Base-by-base conservation (phyloP, 2,797 vertebrate species). In the Pterois miles region DNA sequence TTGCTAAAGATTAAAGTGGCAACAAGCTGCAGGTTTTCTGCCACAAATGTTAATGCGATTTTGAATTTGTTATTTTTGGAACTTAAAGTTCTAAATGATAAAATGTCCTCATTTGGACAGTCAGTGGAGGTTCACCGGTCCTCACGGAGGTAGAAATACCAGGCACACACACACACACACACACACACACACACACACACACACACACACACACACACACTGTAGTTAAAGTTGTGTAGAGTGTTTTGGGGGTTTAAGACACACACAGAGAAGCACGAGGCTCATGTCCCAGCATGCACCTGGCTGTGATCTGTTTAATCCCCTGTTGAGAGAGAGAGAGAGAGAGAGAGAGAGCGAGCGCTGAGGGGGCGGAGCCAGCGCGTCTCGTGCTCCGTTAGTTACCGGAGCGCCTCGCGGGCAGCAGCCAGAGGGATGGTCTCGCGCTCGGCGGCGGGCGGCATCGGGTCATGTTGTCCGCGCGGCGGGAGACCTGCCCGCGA, bases 381-480 rank as follows among this genome's bases (percentile, higher is more conserved):
- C 1, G 80, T 63, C 76, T 77, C 71, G 33, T 20, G 74, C 72
- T 54, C 72, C 2, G 63, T 62, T 67, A 58, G 81, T 75, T 65
- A 64, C 8, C 52, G 54, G 72, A 63, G 80, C 77, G 1, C 76
- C 83, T 86, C 81, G 62, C 64, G 65, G 54, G 34, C 75, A 16
- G 74, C 76, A 31, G 57, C 53, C 78, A 85, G 83, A 87, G 79
- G 20, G 74, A 90, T 89, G 89, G 77, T 86, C 88, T 86, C 86
- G 77, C 80, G 74, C 84, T 89, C 81, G 20, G 78, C 74, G 34
- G 86, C 72, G 73, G 78, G 75, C 79, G 58, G 71, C 81, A 76
- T 77, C 80, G 68, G 85, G 87, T 88, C 80, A 89, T 91, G 89
- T 83, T 82, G 86, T 84, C 87, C 84, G 78, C 76, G 78, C 74